Base-by-base conservation (phyloP, 1,140 invertebrate genomes). In the Archivesica marissinica region DNA sequence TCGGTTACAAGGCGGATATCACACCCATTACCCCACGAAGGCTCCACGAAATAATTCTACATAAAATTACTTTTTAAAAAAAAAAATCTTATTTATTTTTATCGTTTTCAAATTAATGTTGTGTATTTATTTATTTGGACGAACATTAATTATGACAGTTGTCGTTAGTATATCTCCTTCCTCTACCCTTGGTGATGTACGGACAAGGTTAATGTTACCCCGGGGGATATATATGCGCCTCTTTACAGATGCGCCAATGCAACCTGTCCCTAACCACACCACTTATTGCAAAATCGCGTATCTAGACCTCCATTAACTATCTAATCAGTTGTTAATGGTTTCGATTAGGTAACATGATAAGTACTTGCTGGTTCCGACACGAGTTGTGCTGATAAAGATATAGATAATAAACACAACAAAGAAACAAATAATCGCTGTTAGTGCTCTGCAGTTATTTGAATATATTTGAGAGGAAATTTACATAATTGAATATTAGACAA, bases 171-270 rank as follows among this genome's bases (percentile, higher is more conserved):
- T 1, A 20, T 13, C 30, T 35, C 30, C 38, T 64, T 64, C 59
- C 30, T 64, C 1, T 25, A 64, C 59, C 59, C 15, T n/a, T 1
- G 59, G 59, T 64, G 59, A 64, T 64, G 20, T 6, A 13, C 30
- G 13, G 15, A 35, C 59, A 64, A 64, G 59, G 59, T 64, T 64
- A 64, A 64, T 64, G 59, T 33, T 35, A 64, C n/a, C 59, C 59
- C 59, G 59, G 28, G 59, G 59, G 59, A 64, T 20, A 64, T 64
- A 3, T 64, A 35, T 28, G n/a, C 28, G 38, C 2, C 38, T 64
- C 59, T 33, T 35, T 4, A 2, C 9, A 25, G 2, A 25, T 35
- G 38, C 59, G 25, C 30, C n/a, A 35, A 7, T 17, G 38, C 30
- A 64, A 35, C 59, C 9, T 64, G 59, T 64, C 59, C 59, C 9